phyloP scores from a whole-genome alignment of 1,140 invertebrate genomes.

The Tetragnatha versicolor region DNA sequence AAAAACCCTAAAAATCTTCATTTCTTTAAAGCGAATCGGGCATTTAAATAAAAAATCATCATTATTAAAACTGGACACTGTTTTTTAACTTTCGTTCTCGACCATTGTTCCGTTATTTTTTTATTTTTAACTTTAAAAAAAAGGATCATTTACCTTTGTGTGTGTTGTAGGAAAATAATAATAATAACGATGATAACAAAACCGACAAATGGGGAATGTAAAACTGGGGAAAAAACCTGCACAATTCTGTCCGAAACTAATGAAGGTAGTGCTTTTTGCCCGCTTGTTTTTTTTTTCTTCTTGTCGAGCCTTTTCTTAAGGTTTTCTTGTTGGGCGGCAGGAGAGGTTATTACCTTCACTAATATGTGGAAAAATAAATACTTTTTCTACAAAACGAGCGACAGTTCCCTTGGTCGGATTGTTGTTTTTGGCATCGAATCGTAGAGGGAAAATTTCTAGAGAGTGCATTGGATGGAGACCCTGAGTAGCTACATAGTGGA shows the following conservation, averaged over 20 bases:
- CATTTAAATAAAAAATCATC: no score
- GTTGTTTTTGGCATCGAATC: conserved; percentile 22
- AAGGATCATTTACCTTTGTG: conserved; percentile 37
- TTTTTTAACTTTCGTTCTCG: conserved; percentile 20
- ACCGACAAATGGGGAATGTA: background rate
- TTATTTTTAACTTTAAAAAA: background rate
- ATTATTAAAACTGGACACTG: conserved; percentile 46
- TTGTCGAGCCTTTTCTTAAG: conserved; percentile 2
- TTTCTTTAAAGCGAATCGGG: conserved; percentile 47
- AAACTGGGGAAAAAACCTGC: conserved; percentile 7
- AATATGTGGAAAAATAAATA: conserved; percentile 45
- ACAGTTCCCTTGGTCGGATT: background rate
- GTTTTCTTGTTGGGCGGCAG: background rate
- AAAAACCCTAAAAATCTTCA: background rate
- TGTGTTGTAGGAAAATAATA: conserved; percentile 52
- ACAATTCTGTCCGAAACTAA: conserved; percentile 37
- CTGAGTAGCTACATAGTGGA: no score
- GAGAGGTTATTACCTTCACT: conserved; percentile 33
- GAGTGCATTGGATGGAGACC: no score
- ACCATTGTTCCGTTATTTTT: background rate
- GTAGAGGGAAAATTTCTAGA: no score
- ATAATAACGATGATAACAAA: conserved; percentile 24
- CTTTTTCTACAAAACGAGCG: conserved; percentile 31
- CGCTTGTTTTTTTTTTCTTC: background rate
- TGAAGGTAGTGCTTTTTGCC: conserved; percentile 8